These are phyloP conservation scores for Epistrophella euchroma DNA, from an alignment of 2,888 invertebrate species.

Conservation along the genomic window DNA sequence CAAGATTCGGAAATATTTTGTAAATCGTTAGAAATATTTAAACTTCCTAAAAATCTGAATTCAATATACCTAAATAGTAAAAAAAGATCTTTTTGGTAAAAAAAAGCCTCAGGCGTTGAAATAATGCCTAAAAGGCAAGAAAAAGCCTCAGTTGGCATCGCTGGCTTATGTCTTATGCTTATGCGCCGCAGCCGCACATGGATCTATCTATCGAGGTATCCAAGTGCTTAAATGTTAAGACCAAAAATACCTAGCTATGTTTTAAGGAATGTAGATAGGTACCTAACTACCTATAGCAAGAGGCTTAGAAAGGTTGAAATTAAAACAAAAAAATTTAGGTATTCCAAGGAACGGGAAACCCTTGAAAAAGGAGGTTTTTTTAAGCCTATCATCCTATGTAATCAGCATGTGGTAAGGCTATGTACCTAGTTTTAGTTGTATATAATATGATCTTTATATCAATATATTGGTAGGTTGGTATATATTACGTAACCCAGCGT, in stretches of 20 bases:
- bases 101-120: no score
- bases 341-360: conserved; percentile 61
- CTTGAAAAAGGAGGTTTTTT: conserved; percentile 63
- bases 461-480: not conserved
- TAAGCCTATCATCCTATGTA: conserved; percentile 70
- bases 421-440: conserved; percentile 3
- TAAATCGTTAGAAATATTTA: no score
- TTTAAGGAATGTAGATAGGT: conserved; percentile 27
- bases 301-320: conserved; percentile 3
- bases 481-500: conserved; percentile 32
- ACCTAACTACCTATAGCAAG: no score
- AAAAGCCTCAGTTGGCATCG: no score
- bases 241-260: conserved; percentile 16
- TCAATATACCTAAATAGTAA: no score
- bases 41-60: no score
- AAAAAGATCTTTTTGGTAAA: no score
- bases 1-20: no score
- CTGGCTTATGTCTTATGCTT: no score
- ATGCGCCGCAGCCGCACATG: conserved; percentile 9
- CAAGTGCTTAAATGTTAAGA: conserved; percentile 20
- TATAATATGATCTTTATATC: conserved; percentile 16
- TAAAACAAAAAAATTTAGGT: conserved; percentile 25
- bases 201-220: conserved; percentile 9
- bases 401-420: conserved; percentile 53
- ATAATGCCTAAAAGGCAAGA: no score